Evolutionary conservation across 2,888 invertebrate species (phyloP).

Genomic region (Marasmarcha lunaedactyla): DNA sequence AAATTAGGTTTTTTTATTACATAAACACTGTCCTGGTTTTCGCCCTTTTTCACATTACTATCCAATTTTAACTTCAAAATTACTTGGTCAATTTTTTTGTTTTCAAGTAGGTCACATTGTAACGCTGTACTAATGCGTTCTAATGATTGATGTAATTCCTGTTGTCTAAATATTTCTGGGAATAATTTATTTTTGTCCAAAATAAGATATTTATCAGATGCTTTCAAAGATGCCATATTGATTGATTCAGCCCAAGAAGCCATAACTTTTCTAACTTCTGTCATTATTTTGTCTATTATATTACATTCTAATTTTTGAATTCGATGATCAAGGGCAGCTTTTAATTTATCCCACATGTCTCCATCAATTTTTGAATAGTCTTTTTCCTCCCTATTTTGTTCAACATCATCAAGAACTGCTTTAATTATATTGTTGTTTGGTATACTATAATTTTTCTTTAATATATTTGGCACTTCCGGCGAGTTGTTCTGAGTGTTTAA

Average conservation of each 20-base stretch:
- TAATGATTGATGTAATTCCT: no score
- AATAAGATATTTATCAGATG: no score
- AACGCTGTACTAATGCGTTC: slow-evolving; percentile 8
- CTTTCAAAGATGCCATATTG: no score
- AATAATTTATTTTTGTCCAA: no score
- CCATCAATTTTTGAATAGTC: slow-evolving; percentile 21
- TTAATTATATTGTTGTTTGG: slow-evolving; percentile 29
- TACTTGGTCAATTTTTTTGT: slow-evolving; percentile 34
- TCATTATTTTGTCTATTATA: slow-evolving; percentile 33
- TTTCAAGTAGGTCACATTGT: slow-evolving; percentile 41
- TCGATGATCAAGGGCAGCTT: slow-evolving; percentile 30
- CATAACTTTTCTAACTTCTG: slow-evolving; percentile 28
- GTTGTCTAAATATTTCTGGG: no score
- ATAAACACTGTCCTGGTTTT: background rate
- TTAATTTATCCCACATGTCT: slow-evolving; percentile 39
- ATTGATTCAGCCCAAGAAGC: slow-evolving; percentile 15
- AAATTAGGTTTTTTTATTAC: background rate
- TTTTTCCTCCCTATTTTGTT: slow-evolving; percentile 19
- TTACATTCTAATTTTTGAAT: slow-evolving; percentile 37
- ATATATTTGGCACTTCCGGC: slow-evolving; percentile 16
- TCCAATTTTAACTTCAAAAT: slow-evolving; percentile 26
- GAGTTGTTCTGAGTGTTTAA: no score
- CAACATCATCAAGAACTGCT: slow-evolving; percentile 22
- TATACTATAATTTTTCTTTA: slow-evolving; percentile 25
- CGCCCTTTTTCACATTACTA: slow-evolving; percentile 10